Evolutionary conservation across 1,140 invertebrate species (phyloP), one percentile per base, ranked within the genome.

Genomic region (Dolichoris vasculosae): DNA sequence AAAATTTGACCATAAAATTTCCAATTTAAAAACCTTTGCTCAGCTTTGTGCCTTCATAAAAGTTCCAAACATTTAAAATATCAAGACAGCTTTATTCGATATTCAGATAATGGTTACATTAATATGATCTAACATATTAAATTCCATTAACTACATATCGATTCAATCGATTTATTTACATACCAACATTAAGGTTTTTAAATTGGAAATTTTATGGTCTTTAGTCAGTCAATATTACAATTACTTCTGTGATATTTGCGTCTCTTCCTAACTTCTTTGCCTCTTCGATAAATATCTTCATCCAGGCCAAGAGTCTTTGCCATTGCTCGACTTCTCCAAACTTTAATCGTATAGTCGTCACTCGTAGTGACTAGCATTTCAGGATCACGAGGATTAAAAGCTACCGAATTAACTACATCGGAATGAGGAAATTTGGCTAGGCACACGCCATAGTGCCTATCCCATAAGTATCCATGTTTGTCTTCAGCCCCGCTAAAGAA

Each of bases 361-460:
- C 97, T 97, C 17, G 96, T 96, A n/a, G 97, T 97, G 2, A 98
- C 95, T 35, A 98, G 92, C 95, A 97, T 97, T 91, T 97, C 95
- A 1, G 96, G 95, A 94, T 98, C 96, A 67, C 93, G 93, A 13
- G 97, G 97, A 93, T 97, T 97, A 89, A 98, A 98, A 26, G 97
- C 97, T 2, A 98, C 97, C 20, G 96, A 96, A 93, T 98, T 98
- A 0, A 98, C 97, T 23, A 98, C 97, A 92, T 97, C 97, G 3
- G 91, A 92, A 91, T 98, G 97, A 30, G 95, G 96, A 87, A 96
- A 96, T 89, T 96, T 96, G 0, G 95, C 95, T 67, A 98, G 91
- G 89, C 96, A 97, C 1, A 96, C 94, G 26, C 97, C 97, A 90
- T 98, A 98, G 90, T 98, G 96, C 80, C 97, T 93, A 89, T 98